Conservation (phyloP, 1,140 invertebrate species). For the Chironomus tepperi region DNA sequence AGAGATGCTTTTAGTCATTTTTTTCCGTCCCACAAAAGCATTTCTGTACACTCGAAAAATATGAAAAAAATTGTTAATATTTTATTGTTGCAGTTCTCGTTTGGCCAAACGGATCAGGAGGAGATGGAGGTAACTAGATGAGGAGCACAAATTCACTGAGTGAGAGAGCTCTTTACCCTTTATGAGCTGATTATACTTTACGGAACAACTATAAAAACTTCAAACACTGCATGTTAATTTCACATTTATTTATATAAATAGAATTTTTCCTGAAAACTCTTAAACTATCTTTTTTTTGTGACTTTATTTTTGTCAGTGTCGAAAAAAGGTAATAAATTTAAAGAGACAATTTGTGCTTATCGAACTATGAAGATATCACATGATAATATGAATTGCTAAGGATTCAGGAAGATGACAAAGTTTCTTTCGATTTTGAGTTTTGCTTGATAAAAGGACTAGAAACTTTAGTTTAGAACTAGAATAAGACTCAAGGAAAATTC, state of each 20-base stretch:
- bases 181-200: not conserved
- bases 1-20: slow-evolving; percentile 8
- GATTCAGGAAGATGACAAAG: no score
- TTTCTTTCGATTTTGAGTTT: no score
- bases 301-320: no score
- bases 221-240: not conserved
- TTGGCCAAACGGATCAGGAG: not conserved
- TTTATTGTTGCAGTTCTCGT: slow-evolving; percentile 7
- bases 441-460: no score
- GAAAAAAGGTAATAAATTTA: no score
- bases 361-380: no score
- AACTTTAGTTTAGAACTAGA: no score
- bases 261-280: not conserved
- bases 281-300: no score
- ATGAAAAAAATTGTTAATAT: not conserved
- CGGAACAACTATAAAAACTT: not conserved
- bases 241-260: not conserved
- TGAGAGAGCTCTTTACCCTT: not conserved
- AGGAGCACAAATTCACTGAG: not conserved
- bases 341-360: no score
- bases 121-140: not conserved
- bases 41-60: not conserved
- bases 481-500: no score
- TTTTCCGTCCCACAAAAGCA: not conserved
- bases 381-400: no score